phyloP scores from a whole-genome alignment of 2,797 vertebrate species.

The Eulemur mongoz region DNA sequence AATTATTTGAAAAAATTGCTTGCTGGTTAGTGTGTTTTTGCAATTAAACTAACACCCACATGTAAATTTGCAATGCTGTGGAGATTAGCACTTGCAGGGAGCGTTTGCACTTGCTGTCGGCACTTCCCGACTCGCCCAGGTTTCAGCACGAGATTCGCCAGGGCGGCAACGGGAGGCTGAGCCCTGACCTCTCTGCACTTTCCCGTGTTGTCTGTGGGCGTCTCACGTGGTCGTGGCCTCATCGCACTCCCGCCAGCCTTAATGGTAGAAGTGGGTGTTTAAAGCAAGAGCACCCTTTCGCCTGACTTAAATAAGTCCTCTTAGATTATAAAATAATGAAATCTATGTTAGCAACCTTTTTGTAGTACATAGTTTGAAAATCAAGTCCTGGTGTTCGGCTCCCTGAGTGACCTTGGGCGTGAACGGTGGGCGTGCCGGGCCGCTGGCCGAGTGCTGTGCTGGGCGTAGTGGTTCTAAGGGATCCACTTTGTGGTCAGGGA shows the following conservation, averaged over 20 bases:
- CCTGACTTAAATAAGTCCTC: fast-evolving
- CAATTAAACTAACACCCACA: slow-evolving; percentile 56
- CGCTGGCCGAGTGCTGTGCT: no score
- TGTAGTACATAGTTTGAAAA: not conserved
- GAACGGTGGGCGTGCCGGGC: fast-evolving
- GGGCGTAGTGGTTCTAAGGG: not conserved
- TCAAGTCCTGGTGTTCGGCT: not conserved
- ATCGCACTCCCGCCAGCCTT: not conserved
- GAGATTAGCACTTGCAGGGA: not conserved
- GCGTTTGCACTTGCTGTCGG: fast-evolving
- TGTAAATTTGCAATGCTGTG: not conserved
- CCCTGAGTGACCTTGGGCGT: no score
- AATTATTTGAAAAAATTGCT: slow-evolving; percentile 74
- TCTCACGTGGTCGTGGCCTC: not conserved
- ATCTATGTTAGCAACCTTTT: fast-evolving
- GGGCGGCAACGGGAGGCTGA: fast-evolving
- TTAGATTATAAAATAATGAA: no score
- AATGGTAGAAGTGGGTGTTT: no score
- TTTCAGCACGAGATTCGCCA: fast-evolving
- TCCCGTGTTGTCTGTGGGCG: fast-evolving
- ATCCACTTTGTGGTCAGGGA: not conserved
- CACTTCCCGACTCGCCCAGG: fast-evolving
- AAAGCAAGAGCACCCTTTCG: not conserved
- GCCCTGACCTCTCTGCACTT: fast-evolving
- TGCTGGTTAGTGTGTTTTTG: slow-evolving; percentile 15